A percentile compares a stretch with the other conserved stretches of the same genome.
phyloP scores from a whole-genome alignment of 2,797 vertebrate genomes.

The Artibeus lituratus region DNA sequence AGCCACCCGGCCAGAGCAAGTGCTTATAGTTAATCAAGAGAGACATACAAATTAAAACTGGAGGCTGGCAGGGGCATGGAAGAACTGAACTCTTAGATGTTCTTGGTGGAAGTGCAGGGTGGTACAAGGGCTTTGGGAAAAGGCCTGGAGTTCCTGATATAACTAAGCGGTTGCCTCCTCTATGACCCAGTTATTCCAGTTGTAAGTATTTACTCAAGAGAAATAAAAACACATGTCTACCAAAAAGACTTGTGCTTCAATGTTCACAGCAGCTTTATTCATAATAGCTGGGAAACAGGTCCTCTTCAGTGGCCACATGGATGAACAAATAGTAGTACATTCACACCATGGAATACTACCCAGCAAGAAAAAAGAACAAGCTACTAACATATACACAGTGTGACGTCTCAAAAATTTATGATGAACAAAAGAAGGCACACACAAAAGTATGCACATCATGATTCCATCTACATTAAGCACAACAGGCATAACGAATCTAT shows the following conservation, averaged over 20 bases:
- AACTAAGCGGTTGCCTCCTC: background rate
- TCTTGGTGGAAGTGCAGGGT: background rate
- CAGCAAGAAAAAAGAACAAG: background rate
- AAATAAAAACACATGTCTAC: slow-evolving; percentile 46
- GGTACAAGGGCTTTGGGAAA: background rate
- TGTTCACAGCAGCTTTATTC: background rate
- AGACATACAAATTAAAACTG: background rate
- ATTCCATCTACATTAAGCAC: background rate
- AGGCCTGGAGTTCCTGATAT: background rate
- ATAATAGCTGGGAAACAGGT: background rate
- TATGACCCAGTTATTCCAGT: background rate
- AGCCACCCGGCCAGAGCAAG: background rate
- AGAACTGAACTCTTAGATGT: background rate
- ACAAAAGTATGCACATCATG: background rate
- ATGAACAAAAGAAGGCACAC: background rate
- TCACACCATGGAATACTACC: background rate
- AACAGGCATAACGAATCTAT: background rate
- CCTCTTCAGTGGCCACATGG: background rate
- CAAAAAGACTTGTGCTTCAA: background rate
- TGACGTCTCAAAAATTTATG: background rate
- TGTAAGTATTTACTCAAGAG: background rate
- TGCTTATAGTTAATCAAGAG: background rate
- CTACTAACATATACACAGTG: background rate
- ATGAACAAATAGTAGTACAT: background rate
- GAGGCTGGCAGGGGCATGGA: background rate